phyloP scores from a whole-genome alignment of 2,797 vertebrate genomes.

The Gadopsis marmoratus region DNA sequence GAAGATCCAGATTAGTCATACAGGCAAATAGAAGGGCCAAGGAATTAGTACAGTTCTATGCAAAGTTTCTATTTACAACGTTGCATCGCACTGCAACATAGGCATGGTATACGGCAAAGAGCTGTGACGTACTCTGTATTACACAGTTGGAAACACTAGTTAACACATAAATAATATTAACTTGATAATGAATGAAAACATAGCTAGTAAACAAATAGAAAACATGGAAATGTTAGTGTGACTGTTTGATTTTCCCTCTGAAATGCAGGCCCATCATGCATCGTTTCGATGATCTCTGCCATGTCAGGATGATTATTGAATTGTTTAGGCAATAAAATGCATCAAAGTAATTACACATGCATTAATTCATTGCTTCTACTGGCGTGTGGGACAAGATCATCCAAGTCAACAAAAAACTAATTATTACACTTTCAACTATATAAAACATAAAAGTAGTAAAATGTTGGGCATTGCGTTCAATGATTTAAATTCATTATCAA shows the following conservation, averaged over 20 bases:
- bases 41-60: constrained; percentile 56
- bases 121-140: background rate
- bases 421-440: too few relatives aligned
- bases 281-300: too few relatives aligned
- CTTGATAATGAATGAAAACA: too few relatives aligned
- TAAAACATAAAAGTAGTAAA: background rate
- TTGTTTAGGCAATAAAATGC: background rate
- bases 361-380: constrained; percentile 5
- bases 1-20: constrained; percentile 59
- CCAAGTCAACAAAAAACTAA: too few relatives aligned
- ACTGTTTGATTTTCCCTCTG: too few relatives aligned
- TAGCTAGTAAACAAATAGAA: too few relatives aligned
- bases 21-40: constrained; percentile 33
- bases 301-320: too few relatives aligned
- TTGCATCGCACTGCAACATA: background rate
- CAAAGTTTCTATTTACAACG: constrained; percentile 31
- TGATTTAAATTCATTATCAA: too few relatives aligned
- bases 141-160: background rate
- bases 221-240: too few relatives aligned
- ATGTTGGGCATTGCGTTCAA: too few relatives aligned
- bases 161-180: constrained; percentile 13
- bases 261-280: too few relatives aligned
- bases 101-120: background rate
- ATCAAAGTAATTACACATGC: background rate
- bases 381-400: too few relatives aligned